Evolutionary conservation across 2,113 vertebrate species (phyloP).

Genomic region (Dasyprocta punctata): DNA sequence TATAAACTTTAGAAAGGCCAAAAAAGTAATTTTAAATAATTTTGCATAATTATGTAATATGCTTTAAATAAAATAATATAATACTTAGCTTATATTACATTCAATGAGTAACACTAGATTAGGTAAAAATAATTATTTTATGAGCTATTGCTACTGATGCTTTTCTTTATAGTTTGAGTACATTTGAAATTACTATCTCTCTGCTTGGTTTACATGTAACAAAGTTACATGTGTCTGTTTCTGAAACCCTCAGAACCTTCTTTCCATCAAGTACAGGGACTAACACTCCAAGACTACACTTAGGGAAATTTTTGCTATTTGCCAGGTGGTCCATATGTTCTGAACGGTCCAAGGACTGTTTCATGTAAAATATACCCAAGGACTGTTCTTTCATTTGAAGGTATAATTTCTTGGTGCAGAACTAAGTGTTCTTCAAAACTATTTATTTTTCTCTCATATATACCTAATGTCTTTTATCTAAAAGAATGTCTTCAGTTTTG

Average conservation of each 20-base stretch:
- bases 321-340: neutral
- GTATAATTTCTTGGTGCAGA: neutral
- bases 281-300: neutral
- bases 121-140: slow-evolving; percentile 5
- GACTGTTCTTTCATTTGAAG: neutral
- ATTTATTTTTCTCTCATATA: neutral
- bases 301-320: neutral
- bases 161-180: slow-evolving; percentile 1
- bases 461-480: neutral
- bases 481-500: neutral
- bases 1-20: neutral
- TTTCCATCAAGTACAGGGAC: neutral
- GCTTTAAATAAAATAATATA: neutral
- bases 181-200: neutral
- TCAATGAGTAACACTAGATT: neutral
- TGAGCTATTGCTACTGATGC: neutral
- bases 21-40: slow-evolving; percentile 13
- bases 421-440: slow-evolving; percentile 3
- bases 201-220: neutral
- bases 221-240: neutral
- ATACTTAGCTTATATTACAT: neutral
- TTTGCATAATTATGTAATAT: neutral
- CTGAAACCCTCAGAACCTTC: neutral
- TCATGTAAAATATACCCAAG: neutral
- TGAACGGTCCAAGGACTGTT: neutral